Evolutionary conservation across 2,797 vertebrate species (phyloP), one percentile per base, ranked within the genome.

Genomic region (Lutjanus campechanus): DNA sequence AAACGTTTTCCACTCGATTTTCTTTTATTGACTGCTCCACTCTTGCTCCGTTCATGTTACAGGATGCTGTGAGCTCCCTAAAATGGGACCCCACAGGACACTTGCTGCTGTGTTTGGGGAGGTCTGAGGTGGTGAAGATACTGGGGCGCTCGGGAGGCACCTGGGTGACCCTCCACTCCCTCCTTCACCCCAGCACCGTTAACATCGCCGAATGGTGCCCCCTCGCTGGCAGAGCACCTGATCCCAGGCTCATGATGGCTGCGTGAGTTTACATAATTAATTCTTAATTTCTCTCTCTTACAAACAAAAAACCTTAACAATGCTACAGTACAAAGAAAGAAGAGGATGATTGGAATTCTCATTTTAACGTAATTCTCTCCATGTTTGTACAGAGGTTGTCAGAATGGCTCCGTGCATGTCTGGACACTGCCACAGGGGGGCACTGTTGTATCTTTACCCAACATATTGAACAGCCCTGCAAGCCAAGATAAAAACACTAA

Each of bases 41-140:
- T 46, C 15, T 79, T 2, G 9, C 50, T 63, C 46, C 29, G 4
- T 44, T 79, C 41, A 13, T 25, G 41, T 17, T 58, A 1, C 76
- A 96, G 96, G 95, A 96, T 61, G 83, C 89, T 53, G 85, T 96
- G 46, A 93, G 77, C 62, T 90, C 90, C 29, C 79, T 96, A 3
- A 94, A 93, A 76, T 97, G 96, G 96, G 96, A 96, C 83, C 96
- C 96, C 58, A 96, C 95, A 1, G 96, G 96, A 50, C 93, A 96
- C 85, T 75, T 96, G 81, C 93, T 97, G 53, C 88, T 96, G 68
- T 95, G 95, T 74, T 78, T 93, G 65, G 93, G 95, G 22, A 92
- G 93, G 49, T 95, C 94, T 7, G 96, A 96, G 41, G 88, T 92
- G 3, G 91, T 95, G 81, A 96, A 96, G 85, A 90, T 96, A 20